Percentiles rank a stretch among this genome's conserved stretches.
These are phyloP conservation scores for Lycophotia porphyrea DNA, from an alignment of 2,888 invertebrate species.

Conservation along the genomic window DNA sequence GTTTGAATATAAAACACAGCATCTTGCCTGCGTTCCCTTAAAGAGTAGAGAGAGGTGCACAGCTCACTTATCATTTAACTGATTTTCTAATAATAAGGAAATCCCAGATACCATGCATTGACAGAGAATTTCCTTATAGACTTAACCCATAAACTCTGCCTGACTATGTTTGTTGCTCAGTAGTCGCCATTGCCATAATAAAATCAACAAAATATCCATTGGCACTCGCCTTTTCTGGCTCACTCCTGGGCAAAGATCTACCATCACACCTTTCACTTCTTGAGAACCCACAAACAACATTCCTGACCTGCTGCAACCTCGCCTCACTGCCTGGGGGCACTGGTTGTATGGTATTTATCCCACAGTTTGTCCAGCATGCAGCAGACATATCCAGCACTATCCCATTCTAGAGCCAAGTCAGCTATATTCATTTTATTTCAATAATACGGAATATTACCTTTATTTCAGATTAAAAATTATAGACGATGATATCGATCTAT, in stretches of 20 bases:
- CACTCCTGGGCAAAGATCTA: background rate
- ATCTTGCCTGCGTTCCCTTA: background rate
- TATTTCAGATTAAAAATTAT: constrained; percentile 93
- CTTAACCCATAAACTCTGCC: background rate
- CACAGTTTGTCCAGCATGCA: background rate
- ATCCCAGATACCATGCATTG: background rate
- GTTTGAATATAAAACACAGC: background rate
- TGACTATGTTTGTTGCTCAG: background rate
- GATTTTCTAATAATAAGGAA: background rate
- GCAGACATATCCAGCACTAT: background rate
- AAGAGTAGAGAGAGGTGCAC: background rate
- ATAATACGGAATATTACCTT: background rate
- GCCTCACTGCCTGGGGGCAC: background rate
- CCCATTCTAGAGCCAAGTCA: background rate
- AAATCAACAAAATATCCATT: background rate
- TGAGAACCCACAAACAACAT: background rate
- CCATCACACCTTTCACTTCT: background rate
- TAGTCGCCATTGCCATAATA: background rate
- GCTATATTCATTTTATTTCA: background rate
- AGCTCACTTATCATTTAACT: background rate
- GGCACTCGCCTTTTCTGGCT: background rate
- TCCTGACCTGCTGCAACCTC: background rate
- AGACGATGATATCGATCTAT: constrained; percentile 94
- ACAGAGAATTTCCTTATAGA: background rate
- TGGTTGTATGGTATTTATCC: background rate